Conservation (phyloP, 2,888 invertebrate genomes). For the Tyria jacobaeae region DNA sequence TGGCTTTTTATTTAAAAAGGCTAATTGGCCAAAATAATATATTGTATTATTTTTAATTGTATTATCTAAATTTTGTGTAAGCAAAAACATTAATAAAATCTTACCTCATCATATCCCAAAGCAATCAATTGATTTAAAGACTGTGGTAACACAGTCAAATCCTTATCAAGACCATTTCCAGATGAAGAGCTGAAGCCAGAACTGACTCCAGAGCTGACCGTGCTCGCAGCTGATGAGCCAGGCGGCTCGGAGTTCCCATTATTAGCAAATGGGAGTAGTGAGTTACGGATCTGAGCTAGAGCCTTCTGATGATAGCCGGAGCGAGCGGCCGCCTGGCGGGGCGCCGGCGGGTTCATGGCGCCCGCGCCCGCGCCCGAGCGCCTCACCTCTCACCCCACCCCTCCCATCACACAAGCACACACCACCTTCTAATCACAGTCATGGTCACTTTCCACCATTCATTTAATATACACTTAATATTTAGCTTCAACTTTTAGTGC, state of each 20-base stretch:
- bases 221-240: slow-evolving; percentile 91
- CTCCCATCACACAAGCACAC: slow-evolving; percentile 81
- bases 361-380: slow-evolving; percentile 85
- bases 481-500: slow-evolving; percentile 35
- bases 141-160: slow-evolving; percentile 88
- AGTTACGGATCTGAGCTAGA: slow-evolving; percentile 94
- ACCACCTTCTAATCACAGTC: slow-evolving; percentile 66
- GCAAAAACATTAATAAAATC: slow-evolving; percentile 19
- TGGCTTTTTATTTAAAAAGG: too few species aligned
- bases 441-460: slow-evolving; percentile 60
- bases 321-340: slow-evolving; percentile 89
- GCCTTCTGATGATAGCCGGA: slow-evolving; percentile 95
- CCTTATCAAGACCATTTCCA: slow-evolving; percentile 88
- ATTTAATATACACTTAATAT: slow-evolving; percentile 58
- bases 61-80: neutral
- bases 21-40: too few species aligned
- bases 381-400: slow-evolving; percentile 84
- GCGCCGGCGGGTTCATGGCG: slow-evolving; percentile 89
- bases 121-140: slow-evolving; percentile 89
- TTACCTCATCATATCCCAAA: slow-evolving; percentile 92
- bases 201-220: slow-evolving; percentile 87
- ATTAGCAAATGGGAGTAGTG: slow-evolving; percentile 93
- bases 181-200: slow-evolving; percentile 88
- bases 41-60: too few species aligned
- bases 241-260: slow-evolving; percentile 87